These are phyloP conservation scores for Scolopax rusticola DNA, from an alignment of 2,797 vertebrate genomes.

Conservation along the genomic window DNA sequence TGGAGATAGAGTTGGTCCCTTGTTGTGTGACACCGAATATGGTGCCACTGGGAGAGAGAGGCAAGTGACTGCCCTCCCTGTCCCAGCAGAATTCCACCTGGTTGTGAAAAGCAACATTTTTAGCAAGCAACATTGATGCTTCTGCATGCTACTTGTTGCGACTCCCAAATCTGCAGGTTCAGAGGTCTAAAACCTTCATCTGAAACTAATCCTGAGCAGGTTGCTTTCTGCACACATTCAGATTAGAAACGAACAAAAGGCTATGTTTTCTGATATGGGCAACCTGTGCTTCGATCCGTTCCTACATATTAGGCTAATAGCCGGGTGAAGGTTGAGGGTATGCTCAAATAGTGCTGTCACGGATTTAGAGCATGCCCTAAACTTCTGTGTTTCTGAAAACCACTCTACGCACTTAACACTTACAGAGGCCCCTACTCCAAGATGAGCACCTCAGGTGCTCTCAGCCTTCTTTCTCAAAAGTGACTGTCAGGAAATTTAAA, in stretches of 20 bases:
- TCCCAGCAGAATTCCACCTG: background rate
- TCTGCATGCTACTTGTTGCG: background rate
- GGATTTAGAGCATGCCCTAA: background rate
- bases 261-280: background rate
- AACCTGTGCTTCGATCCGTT: background rate
- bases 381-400: background rate
- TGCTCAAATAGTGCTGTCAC: background rate
- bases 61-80: too few species aligned
- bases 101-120: background rate
- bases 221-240: background rate
- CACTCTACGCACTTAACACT: background rate
- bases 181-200: background rate
- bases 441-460: rapidly evolving
- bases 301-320: background rate
- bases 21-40: background rate
- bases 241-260: background rate
- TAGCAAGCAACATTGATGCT: background rate
- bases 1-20: background rate
- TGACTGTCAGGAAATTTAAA: background rate
- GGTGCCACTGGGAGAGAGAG: background rate
- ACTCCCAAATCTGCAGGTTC: background rate
- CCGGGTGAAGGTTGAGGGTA: background rate
- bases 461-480: background rate
- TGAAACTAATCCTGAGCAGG: background rate
- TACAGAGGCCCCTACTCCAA: background rate